A percentile compares a stretch with the other conserved stretches of the same genome.
These are phyloP conservation scores for Sitobion miscanthi DNA, from an alignment of 1,140 invertebrate genomes.

Conservation along the genomic window DNA sequence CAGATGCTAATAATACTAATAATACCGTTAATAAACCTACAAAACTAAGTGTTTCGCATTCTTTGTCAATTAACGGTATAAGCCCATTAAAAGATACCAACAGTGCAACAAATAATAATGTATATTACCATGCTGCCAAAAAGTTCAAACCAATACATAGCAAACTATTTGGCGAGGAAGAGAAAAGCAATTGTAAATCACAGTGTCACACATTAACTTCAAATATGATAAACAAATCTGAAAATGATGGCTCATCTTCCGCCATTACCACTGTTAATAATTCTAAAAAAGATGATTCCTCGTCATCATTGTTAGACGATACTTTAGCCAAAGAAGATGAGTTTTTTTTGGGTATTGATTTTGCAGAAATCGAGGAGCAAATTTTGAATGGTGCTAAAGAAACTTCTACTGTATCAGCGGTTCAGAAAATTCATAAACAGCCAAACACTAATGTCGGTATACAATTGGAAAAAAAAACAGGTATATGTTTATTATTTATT, in stretches of 20 bases:
- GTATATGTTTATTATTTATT: background rate
- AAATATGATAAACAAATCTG: background rate
- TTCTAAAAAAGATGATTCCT: background rate
- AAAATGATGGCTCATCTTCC: background rate
- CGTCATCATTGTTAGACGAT: background rate
- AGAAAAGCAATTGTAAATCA: background rate
- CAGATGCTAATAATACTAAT: background rate
- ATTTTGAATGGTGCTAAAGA: background rate
- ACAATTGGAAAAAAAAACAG: background rate
- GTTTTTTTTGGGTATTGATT: slow-evolving; percentile 10
- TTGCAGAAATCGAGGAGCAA: slow-evolving; percentile 24
- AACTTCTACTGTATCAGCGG: background rate
- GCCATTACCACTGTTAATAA: background rate
- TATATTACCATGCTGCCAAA: background rate
- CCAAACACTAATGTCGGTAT: background rate
- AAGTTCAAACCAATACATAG: background rate
- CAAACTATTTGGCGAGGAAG: background rate
- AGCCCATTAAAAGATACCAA: slow-evolving; percentile 7
- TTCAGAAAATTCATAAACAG: background rate
- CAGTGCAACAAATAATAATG: background rate
- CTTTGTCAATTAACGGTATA: slow-evolving; percentile 15
- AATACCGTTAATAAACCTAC: background rate
- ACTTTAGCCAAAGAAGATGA: background rate
- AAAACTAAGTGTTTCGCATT: background rate
- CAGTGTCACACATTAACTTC: background rate